Evolutionary conservation across 2,113 vertebrate species (phyloP).

Genomic region (Gnathonemus longibarbis): DNA sequence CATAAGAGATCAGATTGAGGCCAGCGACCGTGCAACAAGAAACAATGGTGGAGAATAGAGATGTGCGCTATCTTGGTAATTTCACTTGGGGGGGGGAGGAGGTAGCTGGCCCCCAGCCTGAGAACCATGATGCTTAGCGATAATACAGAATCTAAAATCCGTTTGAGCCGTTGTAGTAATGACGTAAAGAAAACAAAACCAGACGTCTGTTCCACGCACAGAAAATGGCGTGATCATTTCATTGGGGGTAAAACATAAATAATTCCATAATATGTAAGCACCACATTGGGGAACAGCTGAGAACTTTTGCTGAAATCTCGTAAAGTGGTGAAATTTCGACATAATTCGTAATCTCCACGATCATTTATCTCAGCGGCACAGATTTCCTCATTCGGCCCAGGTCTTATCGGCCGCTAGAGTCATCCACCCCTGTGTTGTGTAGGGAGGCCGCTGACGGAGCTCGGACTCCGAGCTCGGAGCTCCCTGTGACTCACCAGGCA

Average conservation of each 20-base stretch:
- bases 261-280: background rate
- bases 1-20: constrained; percentile 45
- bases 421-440: background rate
- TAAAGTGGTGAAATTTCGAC: background rate
- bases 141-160: background rate
- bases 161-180: background rate
- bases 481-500: constrained; percentile 43
- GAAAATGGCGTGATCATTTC: background rate
- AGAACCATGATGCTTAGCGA: constrained; percentile 28
- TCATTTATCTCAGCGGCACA: background rate
- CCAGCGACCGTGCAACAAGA: constrained; percentile 40
- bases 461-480: background rate
- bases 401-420: background rate
- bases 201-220: background rate
- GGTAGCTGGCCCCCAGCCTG: constrained; percentile 33
- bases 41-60: constrained; percentile 51
- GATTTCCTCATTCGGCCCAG: background rate
- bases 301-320: background rate
- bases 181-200: background rate
- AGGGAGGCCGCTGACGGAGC: constrained; percentile 2
- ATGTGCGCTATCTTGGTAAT: constrained; percentile 45
- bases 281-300: background rate
- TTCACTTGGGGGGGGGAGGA: constrained; percentile 19
- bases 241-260: background rate
- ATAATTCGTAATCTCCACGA: background rate